phyloP scores from a whole-genome alignment of 1,140 invertebrate genomes.

The Eurytemora carolleeae region DNA sequence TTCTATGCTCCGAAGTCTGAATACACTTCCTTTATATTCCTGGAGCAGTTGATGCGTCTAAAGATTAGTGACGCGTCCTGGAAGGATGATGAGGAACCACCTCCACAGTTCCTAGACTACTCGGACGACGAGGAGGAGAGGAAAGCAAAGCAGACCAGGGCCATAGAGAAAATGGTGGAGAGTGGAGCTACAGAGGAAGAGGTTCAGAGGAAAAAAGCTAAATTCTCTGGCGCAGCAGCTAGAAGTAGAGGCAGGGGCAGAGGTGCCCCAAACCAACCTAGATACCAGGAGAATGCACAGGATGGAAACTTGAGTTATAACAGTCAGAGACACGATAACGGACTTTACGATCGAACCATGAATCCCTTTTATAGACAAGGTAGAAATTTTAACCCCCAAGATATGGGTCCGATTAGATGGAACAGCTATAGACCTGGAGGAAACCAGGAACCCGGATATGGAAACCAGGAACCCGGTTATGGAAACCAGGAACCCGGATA shows the following conservation, averaged over 20 bases:
- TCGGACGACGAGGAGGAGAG: conserved; percentile 73
- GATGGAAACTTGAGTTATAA: neutral
- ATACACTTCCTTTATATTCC: conserved; percentile 45
- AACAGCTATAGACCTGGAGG: no score
- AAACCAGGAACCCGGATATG: no score
- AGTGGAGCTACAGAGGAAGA: neutral
- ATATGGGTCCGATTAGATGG: conserved; percentile 11
- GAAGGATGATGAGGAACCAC: conserved; percentile 59
- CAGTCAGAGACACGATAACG: neutral
- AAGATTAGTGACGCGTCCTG: conserved; percentile 64
- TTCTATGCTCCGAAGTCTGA: conserved; percentile 52
- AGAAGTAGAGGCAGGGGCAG: neutral
- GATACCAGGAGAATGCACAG: neutral
- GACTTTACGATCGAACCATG: neutral
- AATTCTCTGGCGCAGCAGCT: no score
- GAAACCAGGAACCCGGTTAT: no score
- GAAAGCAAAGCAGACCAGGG: conserved; percentile 21
- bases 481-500: no score
- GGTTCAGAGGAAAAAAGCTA: neutral
- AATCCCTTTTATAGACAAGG: conserved; percentile 5
- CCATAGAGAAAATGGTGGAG: neutral
- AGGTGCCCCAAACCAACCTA: neutral
- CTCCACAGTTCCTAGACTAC: conserved; percentile 45
- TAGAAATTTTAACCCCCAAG: conserved; percentile 1
- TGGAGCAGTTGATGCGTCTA: conserved; percentile 40